Evolutionary conservation across 2,888 invertebrate genomes (phyloP).

Genomic region (Dendrolimus pini): DNA sequence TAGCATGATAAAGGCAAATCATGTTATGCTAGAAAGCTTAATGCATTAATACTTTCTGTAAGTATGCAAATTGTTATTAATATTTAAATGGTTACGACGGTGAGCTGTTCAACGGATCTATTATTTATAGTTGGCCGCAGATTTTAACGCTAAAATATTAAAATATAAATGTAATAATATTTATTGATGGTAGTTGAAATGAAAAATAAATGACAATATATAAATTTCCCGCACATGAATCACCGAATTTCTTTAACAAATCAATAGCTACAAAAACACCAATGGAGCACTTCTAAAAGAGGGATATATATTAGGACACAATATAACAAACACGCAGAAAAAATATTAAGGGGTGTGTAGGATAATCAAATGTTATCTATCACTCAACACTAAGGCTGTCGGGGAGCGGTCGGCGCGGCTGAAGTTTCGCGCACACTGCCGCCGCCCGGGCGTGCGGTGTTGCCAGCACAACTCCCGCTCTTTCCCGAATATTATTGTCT

Average conservation of each 20-base stretch:
- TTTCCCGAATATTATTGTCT: slow-evolving; percentile 20
- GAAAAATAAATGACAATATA: no score
- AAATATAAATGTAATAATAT: no score
- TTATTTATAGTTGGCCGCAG: no score
- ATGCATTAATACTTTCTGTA: slow-evolving; percentile 12
- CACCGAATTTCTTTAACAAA: no score
- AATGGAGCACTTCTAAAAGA: no score
- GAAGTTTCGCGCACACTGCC: slow-evolving; percentile 68
- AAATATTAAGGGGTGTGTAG: slow-evolving; percentile 29
- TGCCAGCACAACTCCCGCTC: slow-evolving; percentile 32
- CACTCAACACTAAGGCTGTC: slow-evolving; percentile 33
- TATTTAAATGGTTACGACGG: slow-evolving; percentile 15
- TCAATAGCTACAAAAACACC: no score
- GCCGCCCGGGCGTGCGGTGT: slow-evolving; percentile 59
- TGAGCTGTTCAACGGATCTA: no score
- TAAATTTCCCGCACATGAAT: no score
- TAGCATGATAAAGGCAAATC: no score
- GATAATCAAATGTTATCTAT: slow-evolving; percentile 16
- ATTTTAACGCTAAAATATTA: no score
- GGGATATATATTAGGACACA: slow-evolving; percentile 17
- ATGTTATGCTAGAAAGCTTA: background rate
- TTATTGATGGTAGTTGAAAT: no score
- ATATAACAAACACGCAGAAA: slow-evolving; percentile 31
- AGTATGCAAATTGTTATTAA: slow-evolving; percentile 22
- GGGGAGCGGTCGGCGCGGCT: slow-evolving; percentile 49